Evolutionary conservation across 2,888 invertebrate species (phyloP).

Genomic region (Stenichneumon culpator): DNA sequence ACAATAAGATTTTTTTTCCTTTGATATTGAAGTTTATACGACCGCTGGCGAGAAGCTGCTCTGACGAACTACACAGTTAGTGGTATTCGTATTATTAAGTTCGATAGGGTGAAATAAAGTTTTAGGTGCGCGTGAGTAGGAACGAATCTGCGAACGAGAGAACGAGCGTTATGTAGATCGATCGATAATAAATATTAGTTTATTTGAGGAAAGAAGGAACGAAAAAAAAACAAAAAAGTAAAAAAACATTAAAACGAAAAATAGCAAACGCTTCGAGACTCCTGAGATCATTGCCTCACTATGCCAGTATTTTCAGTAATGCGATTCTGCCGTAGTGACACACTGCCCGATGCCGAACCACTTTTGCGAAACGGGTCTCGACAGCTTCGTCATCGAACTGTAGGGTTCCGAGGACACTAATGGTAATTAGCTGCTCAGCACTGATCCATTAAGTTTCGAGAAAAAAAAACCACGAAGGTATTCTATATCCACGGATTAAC

Average conservation of each 20-base stretch:
- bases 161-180: constrained; percentile 45
- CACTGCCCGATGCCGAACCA: constrained; percentile 83
- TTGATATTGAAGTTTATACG: background rate
- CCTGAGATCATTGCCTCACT: constrained; percentile 84
- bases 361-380: constrained; percentile 77
- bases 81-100: constrained; percentile 67
- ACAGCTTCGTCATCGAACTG: constrained; percentile 59
- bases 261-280: constrained; percentile 73
- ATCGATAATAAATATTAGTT: constrained; percentile 57
- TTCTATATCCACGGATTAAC: constrained; percentile 49
- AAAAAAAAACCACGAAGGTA: constrained; percentile 23
- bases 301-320: constrained; percentile 80
- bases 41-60: constrained; percentile 52
- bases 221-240: background rate
- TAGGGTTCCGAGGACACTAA: constrained; percentile 58
- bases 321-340: constrained; percentile 83
- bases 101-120: constrained; percentile 63
- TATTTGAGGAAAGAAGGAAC: constrained; percentile 42
- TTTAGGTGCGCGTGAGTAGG: constrained; percentile 53
- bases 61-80: constrained; percentile 33
- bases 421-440: constrained; percentile 36
- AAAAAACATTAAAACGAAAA: background rate
- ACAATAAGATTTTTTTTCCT: constrained; percentile 6
- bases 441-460: constrained; percentile 14
- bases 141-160: constrained; percentile 59